Conservation (phyloP, 2,113 vertebrate genomes). For the Thinocorus orbignyianus region DNA sequence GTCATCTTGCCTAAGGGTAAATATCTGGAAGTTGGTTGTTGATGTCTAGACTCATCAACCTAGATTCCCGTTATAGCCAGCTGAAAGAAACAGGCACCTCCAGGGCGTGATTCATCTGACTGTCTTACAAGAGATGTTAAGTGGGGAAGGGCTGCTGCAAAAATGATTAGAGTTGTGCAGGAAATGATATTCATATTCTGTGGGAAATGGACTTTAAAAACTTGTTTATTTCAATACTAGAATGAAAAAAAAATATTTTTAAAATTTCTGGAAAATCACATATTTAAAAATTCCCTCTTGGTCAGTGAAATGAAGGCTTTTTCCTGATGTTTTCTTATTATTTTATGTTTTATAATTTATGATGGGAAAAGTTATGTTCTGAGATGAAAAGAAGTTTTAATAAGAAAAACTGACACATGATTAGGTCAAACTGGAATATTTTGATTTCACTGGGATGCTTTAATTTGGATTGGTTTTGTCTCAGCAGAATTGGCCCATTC, state of each 20-base stretch:
- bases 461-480: neutral
- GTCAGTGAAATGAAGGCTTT: neutral
- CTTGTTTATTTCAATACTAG: neutral
- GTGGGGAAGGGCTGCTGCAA: neutral
- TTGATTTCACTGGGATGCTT: neutral
- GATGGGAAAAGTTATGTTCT: neutral
- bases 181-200: neutral
- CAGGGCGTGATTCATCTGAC: slow-evolving; percentile 62
- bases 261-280: neutral
- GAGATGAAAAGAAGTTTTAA: neutral
- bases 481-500: neutral
- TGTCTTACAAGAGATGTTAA: slow-evolving; percentile 39
- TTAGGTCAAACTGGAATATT: neutral
- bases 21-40: slow-evolving; percentile 54
- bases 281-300: neutral
- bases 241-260: neutral
- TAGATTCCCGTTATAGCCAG: slow-evolving; percentile 65
- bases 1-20: slow-evolving; percentile 32
- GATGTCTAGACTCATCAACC: slow-evolving; percentile 68
- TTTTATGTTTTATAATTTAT: neutral
- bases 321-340: neutral
- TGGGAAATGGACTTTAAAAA: neutral
- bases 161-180: neutral
- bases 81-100: slow-evolving; percentile 63
- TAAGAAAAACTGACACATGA: neutral